Evolutionary conservation across 2,888 invertebrate species (phyloP), one percentile per base, ranked within the genome.

Genomic region (Parnassius glacialis): DNA sequence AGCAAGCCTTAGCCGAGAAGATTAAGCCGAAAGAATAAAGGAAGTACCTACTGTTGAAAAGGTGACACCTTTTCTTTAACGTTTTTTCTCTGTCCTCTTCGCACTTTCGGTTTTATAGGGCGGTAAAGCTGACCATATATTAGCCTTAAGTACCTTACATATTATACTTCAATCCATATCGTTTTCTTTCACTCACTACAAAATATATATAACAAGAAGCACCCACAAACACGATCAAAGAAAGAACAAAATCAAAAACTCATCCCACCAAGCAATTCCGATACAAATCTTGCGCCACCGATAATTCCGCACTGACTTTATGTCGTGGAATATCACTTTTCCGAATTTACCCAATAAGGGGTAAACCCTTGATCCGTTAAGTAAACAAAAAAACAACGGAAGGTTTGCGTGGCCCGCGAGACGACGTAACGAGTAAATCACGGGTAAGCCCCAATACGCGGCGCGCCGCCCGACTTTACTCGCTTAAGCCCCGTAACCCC

Each of bases 281-380:
- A 80, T 80, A 85, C 86, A 84, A 85, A 87, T 84, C 82, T 76
- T 67, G 51, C 70, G 74, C 71, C 75, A 71, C 79, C 81, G 80
- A 82, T 85, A 86, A 87, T 78, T 77, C 78, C 75, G 79, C 76
- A 79, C 81, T 74, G 82, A 87, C 79, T 87, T 87, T 84, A 86
- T 84, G 83, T 82, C 80, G 78, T 78, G 81, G 82, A 84, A 84
- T 87, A 88, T 89, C 88, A 87, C 85, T 87, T 89, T 83, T 78
- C 85, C 84, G 86, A 87, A 83, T 87, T 88, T 85, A 83, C 83
- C 85, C 87, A 88, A 87, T 89, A 90, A 89, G 88, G 90, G 90
- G 88, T 89, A 88, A 84, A 83, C 87, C 87, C 86, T 75, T 86
- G 89, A 90, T 89, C 88, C 90, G 81, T 83, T 85, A 85, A 87